Base-by-base conservation (phyloP, 1,140 invertebrate genomes). In the Rhyzopertha dominica region DNA sequence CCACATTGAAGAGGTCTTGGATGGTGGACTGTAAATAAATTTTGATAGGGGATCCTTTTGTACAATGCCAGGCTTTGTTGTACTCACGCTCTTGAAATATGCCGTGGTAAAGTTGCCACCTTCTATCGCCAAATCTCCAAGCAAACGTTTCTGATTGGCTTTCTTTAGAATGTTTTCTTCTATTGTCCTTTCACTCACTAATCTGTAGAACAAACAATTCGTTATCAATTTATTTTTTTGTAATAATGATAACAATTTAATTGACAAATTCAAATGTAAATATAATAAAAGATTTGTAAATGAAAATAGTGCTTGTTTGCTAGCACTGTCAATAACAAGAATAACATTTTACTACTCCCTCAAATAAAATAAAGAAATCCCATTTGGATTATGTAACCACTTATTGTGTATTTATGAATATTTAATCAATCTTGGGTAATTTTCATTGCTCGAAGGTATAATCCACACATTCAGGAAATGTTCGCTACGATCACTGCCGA, bases 131-230 rank as follows among this genome's bases (percentile, higher is more conserved):
- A 99, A 76, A 71, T 98, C 91, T 42, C 95, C 95, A 1, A 99
- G 77, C 61, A 96, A 72, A 53, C 94, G 76, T 65, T 99, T 99
- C 68, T 99, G 95, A 72, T 95, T 95, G 0, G 97, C 96, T 70
- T 99, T 99, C 65, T 95, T 96, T 42, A 99, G 70, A 59, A 99
- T 99, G 72, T 99, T 99, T 67, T 99, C 97, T 75, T 99, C 97
- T 16, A 99, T 87, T 7, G 97, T 99, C 69, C 84, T 88, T 68
- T 96, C 90, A 64, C 93, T 96, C 13, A 99, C 88, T 43, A 99
- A 75, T 24, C 95, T 65, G 61, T 52, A 53, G 43, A 46, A 45
- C 56, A 32, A 53, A 34, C 10, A 49, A 46, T 37, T 17, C 37
- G 32, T 36, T 54, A 17, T 29, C 38, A 25, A n/a, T 7, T 25